These are phyloP conservation scores for Ichneumoninae sp. DNA, from an alignment of 2,888 invertebrate species.

Conservation along the genomic window DNA sequence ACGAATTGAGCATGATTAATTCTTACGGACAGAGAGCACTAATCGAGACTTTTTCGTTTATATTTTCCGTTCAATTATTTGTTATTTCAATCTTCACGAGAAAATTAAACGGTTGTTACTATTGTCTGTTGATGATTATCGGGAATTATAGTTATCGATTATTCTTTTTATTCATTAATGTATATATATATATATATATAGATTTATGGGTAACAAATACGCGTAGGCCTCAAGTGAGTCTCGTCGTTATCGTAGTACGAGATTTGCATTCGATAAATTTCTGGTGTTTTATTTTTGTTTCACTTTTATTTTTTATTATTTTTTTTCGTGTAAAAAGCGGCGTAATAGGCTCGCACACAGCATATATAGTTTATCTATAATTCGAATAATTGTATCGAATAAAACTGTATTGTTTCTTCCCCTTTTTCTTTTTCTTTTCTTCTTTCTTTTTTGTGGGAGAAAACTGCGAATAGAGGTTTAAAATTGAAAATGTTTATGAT, in stretches of 20 bases:
- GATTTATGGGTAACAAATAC: constrained; percentile 46
- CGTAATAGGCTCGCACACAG: constrained; percentile 35
- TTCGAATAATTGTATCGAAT: constrained; percentile 5
- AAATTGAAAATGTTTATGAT: constrained; percentile 3
- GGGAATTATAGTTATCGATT: constrained; percentile 37
- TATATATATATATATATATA: neutral
- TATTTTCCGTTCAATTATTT: constrained; percentile 4
- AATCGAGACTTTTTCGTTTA: constrained; percentile 54
- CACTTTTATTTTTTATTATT: neutral
- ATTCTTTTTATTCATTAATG: neutral
- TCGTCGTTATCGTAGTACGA: constrained; percentile 49
- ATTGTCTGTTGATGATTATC: constrained; percentile 40
- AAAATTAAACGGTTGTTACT: neutral
- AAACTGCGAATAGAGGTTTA: neutral
- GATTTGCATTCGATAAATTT: constrained; percentile 42
- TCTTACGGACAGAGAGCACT: constrained; percentile 69
- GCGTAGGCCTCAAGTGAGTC: constrained; percentile 66
- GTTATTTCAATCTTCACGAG: constrained; percentile 3
- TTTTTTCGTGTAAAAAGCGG: constrained; percentile 60
- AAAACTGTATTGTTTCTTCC: neutral
- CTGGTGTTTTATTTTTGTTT: neutral
- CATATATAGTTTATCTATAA: constrained; percentile 36
- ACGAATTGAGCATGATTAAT: constrained; percentile 80
- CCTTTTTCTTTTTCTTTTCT: neutral
- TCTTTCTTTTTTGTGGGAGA: neutral